Conservation (phyloP, 2,797 vertebrate species). For the Pristis pectinata region DNA sequence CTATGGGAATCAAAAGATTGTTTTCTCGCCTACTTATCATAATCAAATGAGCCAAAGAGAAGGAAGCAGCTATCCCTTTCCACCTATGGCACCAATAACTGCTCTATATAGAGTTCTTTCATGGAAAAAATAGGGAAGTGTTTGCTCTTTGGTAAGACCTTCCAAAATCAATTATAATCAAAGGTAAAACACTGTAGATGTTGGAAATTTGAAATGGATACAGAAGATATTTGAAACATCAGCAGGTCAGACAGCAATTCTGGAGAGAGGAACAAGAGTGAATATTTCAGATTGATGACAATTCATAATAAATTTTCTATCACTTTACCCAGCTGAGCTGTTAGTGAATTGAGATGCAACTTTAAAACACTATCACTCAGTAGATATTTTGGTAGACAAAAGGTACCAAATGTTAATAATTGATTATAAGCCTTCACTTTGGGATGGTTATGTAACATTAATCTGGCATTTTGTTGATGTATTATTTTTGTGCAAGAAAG, state of each 20-base stretch:
- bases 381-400: neutral
- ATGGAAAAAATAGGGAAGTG: neutral
- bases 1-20: no score
- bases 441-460: neutral
- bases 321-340: neutral
- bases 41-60: neutral
- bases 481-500: neutral
- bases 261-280: no score
- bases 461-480: neutral
- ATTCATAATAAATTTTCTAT: neutral
- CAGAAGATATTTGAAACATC: no score
- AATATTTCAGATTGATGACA: no score
- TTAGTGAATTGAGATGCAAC: neutral
- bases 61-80: neutral
- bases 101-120: neutral
- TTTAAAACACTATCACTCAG: neutral
- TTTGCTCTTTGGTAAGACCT: neutral
- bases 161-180: neutral
- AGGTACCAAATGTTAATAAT: neutral
- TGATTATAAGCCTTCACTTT: neutral
- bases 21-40: neutral
- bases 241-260: no score
- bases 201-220: no score
- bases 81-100: neutral
- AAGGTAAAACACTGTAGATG: no score